Base-by-base conservation (phyloP, 2,888 invertebrate genomes). In the Euphydryas editha region DNA sequence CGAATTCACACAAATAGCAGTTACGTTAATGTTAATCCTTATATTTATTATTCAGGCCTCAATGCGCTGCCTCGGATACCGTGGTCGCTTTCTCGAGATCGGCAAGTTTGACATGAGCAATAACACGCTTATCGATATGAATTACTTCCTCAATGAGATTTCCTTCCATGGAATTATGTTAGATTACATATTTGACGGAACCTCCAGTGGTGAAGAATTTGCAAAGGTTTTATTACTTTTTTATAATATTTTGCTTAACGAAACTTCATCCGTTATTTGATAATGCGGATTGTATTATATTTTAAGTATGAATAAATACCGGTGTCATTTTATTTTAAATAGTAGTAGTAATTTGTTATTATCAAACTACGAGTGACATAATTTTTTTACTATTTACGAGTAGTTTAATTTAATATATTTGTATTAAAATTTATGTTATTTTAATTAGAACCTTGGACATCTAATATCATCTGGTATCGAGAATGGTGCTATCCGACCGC, bases 31-130 rank as follows among this genome's bases (percentile, higher is more conserved):
- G 30, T 30, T 5, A 30, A 8, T 8, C 8, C 8, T 39, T 13
- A n/a, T 5, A 59, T 62, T 15, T 6, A 15, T 47, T 39, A 36
- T 21, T 6, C 71, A 93, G 92, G 93, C 93, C 0, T 93, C 93
- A 4, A 89, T 93, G 1, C 82, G 93, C 1, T 94, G 94, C 72
- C 83, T 94, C 17, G 93, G 88, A 21, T 88, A 87, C 77, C 92
- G 93, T 51, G 94, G 96, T 13, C 93, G 96, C 2, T 97, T 96
- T 93, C 89, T 96, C 65, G 96, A 96, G 87, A 96, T 97, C 73
- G 96, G 96, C 72, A 96, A 96, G 85, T 95, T 95, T 77, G 96
- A 96, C 83, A 92, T 96, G 76, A 94, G 95, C 67, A 94, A 93
- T 82, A 95, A 96, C 87, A 95, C 93, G 0, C 86, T 94, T 21